phyloP scores from a whole-genome alignment of 2,113 vertebrate species.

The Laticauda colubrina region DNA sequence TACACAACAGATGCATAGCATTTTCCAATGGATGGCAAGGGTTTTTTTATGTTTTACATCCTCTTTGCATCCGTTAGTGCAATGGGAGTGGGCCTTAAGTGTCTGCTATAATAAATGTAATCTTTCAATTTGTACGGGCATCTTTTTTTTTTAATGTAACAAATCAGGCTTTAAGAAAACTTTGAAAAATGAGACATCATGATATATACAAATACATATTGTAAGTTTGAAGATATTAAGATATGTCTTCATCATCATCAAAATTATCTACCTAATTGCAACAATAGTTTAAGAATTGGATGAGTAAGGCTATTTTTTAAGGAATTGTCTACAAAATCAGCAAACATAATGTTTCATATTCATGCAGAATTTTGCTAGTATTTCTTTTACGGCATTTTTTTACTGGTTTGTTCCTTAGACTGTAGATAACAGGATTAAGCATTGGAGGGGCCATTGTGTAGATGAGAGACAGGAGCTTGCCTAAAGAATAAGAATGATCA shows the following conservation, averaged over 20 bases:
- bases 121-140: neutral
- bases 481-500: neutral
- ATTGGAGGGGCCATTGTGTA: conserved; percentile 18
- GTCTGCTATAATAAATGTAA: neutral
- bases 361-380: neutral
- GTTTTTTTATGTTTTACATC: too few relatives aligned
- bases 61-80: too few relatives aligned
- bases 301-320: neutral
- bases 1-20: too few relatives aligned
- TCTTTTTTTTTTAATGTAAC: neutral
- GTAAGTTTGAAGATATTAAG: neutral
- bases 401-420: conserved; percentile 19
- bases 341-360: neutral
- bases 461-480: conserved; percentile 12
- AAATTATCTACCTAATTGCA: neutral
- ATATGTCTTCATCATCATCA: neutral
- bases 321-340: neutral
- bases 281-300: neutral
- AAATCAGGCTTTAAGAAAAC: neutral
- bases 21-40: too few relatives aligned
- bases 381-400: conserved; percentile 14
- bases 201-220: neutral
- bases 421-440: conserved; percentile 20
- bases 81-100: neutral
- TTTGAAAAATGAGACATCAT: neutral